Base-by-base conservation (phyloP, 1,140 invertebrate genomes). In the Drosophila lacertosa region DNA sequence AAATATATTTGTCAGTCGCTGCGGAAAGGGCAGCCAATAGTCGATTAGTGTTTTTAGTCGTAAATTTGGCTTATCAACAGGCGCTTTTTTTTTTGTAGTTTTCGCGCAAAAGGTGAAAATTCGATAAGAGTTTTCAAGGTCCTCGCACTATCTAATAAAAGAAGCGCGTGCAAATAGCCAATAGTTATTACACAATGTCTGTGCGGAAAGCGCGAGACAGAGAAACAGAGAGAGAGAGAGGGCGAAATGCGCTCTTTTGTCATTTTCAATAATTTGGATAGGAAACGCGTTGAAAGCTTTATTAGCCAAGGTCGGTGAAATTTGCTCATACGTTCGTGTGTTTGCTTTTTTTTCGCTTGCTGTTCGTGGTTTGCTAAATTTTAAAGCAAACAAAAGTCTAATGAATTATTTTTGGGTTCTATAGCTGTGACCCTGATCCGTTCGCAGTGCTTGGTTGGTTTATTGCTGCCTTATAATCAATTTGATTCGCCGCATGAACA, bases 41-140 rank as follows among this genome's bases (percentile, higher is more conserved):
- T 62, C 57, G 20, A 3, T 20, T 26, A 13, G 11, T 2, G 5
- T 7, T 33, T 50, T 18, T n/a, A 3, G 1, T 2, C 18, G 13
- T 24, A 2, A 45, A 44, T 18, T 53, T 65, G 20, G 44, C 51
- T 62, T 73, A 63, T 71, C 76, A 54, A 29, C 26, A 4, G 51
- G 40, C 50, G 9, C 9, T 24, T 64, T 86, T 86, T 24, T 64
- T 86, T 86, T 77, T 50, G 74, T 88, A 88, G 82, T 88, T 88
- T 88, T 88, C 60, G 81, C 73, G 58, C 82, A 82, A 88, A 82
- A 88, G 82, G 82, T 88, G 65, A 88, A 88, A 86, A 88, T 88
- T 88, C 83, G 82, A 88, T 88, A 88, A 88, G 74, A 67, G 54
- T 67, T 78, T 88, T 88, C 82, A 88, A 82, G 82, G 82, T 88